These are phyloP conservation scores for Pelochelys cantorii DNA, from an alignment of 2,797 vertebrate genomes.

Conservation along the genomic window DNA sequence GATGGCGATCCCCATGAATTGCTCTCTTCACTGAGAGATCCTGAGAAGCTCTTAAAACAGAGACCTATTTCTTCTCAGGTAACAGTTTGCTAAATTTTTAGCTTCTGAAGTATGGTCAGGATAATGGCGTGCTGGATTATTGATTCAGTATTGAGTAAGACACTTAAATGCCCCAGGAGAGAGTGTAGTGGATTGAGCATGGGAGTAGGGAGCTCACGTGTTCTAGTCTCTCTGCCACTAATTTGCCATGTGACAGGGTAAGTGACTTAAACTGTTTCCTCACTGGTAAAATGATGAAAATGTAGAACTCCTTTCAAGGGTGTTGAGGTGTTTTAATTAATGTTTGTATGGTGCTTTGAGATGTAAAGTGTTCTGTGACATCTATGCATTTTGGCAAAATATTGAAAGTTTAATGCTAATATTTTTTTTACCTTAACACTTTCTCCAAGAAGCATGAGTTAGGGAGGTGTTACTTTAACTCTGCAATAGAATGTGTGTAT, in stretches of 20 bases:
- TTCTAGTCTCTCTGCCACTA: neutral
- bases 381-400: accelerated
- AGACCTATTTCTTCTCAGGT: neutral
- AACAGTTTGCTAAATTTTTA: accelerated
- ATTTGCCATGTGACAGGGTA: neutral
- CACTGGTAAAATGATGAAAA: neutral
- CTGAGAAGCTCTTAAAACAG: neutral
- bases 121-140: accelerated
- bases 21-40: neutral
- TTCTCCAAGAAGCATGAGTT: neutral
- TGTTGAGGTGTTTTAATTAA: neutral
- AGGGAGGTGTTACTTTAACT: neutral
- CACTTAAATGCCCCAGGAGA: neutral
- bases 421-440: neutral
- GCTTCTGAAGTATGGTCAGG: accelerated
- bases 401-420: neutral
- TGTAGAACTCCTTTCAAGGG: neutral
- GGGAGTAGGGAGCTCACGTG: accelerated
- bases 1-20: neutral
- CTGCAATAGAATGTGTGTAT: neutral
- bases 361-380: accelerated
- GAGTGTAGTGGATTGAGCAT: neutral
- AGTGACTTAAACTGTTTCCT: constrained; percentile 14
- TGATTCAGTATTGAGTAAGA: neutral
- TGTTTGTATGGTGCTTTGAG: neutral